phyloP scores from a whole-genome alignment of 2,797 vertebrate species.

The Crenichthys baileyi region DNA sequence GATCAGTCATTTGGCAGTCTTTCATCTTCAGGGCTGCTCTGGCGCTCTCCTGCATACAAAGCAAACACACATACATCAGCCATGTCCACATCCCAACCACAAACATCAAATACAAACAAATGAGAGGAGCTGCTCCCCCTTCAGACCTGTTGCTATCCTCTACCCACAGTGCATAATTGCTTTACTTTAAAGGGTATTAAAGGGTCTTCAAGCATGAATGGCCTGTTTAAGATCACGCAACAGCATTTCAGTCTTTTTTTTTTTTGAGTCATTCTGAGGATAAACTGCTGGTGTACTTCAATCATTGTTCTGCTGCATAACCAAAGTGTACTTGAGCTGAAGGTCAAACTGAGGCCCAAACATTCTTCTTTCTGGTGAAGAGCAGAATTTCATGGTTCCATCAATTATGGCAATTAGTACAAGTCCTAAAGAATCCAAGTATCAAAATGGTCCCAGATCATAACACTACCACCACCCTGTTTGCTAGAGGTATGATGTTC shows the following conservation, averaged over 20 bases:
- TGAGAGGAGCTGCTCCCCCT: slow-evolving; percentile 40
- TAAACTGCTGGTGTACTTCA: not conserved
- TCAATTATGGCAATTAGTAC: not conserved
- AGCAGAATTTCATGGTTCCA: not conserved
- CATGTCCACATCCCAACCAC: slow-evolving; percentile 38
- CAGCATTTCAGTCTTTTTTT: not conserved
- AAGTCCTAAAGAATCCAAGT: not conserved
- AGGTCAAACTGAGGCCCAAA: not conserved
- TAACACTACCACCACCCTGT: not conserved
- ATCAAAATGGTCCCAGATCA: not conserved
- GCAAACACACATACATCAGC: slow-evolving; percentile 60
- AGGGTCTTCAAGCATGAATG: not conserved
- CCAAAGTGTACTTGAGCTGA: not conserved
- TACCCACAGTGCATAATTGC: slow-evolving; percentile 1
- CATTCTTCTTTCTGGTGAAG: not conserved
- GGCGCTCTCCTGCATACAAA: slow-evolving; percentile 87
- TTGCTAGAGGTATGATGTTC: not conserved
- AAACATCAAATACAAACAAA: slow-evolving; percentile 52
- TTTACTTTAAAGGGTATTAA: not conserved
- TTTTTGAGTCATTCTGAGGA: not conserved
- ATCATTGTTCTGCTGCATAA: slow-evolving; percentile 4
- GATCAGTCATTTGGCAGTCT: slow-evolving; percentile 90
- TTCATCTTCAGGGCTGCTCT: slow-evolving; percentile 86
- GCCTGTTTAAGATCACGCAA: not conserved
- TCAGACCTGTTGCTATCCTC: slow-evolving; percentile 29